Percentiles rank a stretch among this genome's conserved stretches.
Conservation (phyloP, 2,113 vertebrate species). For the Chlamydotis undulata region DNA sequence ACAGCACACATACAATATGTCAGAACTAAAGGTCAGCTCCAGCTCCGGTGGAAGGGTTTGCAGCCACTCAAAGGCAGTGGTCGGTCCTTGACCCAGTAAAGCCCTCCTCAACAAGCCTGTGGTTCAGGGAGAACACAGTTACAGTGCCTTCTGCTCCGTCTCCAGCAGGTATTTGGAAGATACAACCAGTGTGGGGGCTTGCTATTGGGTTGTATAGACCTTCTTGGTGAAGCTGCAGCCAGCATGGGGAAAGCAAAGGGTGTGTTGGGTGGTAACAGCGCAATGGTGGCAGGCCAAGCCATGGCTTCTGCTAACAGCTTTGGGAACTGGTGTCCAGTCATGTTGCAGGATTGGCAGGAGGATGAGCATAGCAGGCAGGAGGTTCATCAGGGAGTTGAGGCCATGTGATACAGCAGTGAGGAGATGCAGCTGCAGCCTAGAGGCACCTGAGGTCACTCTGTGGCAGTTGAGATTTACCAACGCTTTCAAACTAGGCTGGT, state of each 20-base stretch:
- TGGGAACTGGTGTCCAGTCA: neutral
- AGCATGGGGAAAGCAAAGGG: neutral
- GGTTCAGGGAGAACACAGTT: neutral
- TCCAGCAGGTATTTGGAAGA: neutral
- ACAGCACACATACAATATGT: neutral
- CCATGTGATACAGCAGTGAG: neutral
- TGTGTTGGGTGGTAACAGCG: neutral
- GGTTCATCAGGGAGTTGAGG: neutral
- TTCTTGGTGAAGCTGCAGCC: neutral
- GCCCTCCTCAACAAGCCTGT: neutral
- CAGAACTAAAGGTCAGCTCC: neutral
- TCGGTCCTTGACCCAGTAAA: neutral
- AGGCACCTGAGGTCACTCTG: conserved; percentile 33
- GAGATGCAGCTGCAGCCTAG: conserved; percentile 1
- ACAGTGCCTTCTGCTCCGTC: neutral
- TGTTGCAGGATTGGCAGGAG: neutral
- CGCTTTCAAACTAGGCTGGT: neutral
- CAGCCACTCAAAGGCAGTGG: neutral
- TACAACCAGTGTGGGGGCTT: neutral
- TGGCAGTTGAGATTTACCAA: neutral
- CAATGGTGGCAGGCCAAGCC: neutral
- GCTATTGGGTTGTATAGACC: neutral
- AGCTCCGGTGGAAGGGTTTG: neutral
- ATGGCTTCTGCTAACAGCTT: neutral
- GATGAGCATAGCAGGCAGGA: neutral